Percentiles rank a stretch among this genome's conserved stretches.
phyloP scores from a whole-genome alignment of 2,888 invertebrate species.

The Ommatoiulus sabulosus region DNA sequence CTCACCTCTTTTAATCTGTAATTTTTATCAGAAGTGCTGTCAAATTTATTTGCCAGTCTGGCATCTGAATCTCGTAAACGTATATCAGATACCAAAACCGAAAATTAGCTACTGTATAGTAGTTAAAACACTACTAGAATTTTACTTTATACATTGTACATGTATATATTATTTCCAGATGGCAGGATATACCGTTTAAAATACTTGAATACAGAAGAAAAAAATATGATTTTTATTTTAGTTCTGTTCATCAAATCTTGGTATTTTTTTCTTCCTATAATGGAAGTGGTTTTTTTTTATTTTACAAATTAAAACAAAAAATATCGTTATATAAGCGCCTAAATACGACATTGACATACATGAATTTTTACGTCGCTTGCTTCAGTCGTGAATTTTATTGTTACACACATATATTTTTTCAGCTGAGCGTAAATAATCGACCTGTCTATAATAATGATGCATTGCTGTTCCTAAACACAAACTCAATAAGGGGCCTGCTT shows the following conservation, averaged over 20 bases:
- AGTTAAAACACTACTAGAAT: not conserved
- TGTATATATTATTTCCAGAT: not conserved
- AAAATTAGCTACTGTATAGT: no score
- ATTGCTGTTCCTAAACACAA: constrained; percentile 32
- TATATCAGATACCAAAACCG: not conserved
- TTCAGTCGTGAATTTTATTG: not conserved
- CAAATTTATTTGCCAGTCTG: not conserved
- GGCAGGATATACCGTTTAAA: no score
- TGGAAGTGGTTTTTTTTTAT: not conserved
- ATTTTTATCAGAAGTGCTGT: not conserved
- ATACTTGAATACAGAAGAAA: not conserved
- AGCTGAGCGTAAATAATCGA: constrained; percentile 9
- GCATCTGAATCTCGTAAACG: not conserved
- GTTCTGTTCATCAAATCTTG: not conserved
- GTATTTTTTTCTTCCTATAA: not conserved
- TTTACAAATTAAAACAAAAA: not conserved
- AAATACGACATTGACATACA: not conserved
- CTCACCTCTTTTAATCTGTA: not conserved
- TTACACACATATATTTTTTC: not conserved
- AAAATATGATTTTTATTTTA: not conserved
- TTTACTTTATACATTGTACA: not conserved
- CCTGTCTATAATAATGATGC: constrained; percentile 36
- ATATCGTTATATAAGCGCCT: not conserved
- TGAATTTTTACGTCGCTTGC: not conserved
- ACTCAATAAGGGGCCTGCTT: not conserved